These are phyloP conservation scores for Rachycentron canadum DNA, from an alignment of 2,797 vertebrate species.

Conservation along the genomic window DNA sequence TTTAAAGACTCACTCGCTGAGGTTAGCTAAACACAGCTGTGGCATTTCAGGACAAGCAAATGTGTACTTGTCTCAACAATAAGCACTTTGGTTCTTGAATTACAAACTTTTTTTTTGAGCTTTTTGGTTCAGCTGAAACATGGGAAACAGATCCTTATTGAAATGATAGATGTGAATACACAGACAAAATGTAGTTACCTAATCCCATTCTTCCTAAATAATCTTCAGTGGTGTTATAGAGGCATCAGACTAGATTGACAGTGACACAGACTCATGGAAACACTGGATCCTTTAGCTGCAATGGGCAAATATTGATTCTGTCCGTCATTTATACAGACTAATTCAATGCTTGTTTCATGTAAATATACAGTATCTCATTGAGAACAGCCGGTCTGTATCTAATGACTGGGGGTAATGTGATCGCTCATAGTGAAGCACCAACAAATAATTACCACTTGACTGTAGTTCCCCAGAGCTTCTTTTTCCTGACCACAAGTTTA, in stretches of 20 bases:
- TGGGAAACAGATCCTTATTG: slow-evolving; percentile 61
- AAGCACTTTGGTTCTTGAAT: slow-evolving; percentile 72
- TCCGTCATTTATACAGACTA: background rate
- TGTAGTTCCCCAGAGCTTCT: background rate
- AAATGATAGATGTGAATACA: slow-evolving; percentile 32
- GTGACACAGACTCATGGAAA: background rate
- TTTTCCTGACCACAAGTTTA: background rate
- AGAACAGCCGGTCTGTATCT: background rate
- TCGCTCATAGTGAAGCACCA: background rate
- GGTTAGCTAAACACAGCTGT: slow-evolving; percentile 85
- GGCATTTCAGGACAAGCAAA: slow-evolving; percentile 79
- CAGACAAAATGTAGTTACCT: slow-evolving; percentile 23
- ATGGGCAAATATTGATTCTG: background rate
- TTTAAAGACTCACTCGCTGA: slow-evolving; percentile 77
- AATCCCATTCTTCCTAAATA: slow-evolving; percentile 18
- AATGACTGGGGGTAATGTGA: no score
- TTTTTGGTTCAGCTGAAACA: slow-evolving; percentile 61
- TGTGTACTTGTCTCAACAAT: slow-evolving; percentile 83
- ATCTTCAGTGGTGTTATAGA: background rate
- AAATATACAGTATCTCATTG: background rate
- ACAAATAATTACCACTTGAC: slow-evolving; percentile 1
- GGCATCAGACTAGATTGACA: slow-evolving; percentile 32
- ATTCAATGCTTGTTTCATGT: background rate
- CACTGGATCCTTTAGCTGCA: background rate
- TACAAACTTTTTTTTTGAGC: slow-evolving; percentile 61